Evolutionary conservation across 2,888 invertebrate species (phyloP).

Genomic region (Athalia cordata): DNA sequence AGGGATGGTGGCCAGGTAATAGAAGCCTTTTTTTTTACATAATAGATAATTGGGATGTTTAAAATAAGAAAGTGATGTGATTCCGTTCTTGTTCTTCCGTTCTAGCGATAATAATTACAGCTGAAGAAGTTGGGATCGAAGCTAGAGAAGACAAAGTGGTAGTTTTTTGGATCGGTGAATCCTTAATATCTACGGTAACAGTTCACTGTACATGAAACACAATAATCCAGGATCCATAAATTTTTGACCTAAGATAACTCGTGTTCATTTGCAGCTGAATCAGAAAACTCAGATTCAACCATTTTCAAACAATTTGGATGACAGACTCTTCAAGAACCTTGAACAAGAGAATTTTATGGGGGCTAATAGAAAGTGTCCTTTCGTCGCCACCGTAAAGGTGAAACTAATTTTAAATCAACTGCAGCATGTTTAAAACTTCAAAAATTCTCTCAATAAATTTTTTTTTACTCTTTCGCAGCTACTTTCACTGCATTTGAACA

Average conservation of each 20-base stretch:
- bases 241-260: background rate
- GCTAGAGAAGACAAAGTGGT: slow-evolving; percentile 59
- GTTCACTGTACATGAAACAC: background rate
- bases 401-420: background rate
- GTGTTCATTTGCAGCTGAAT: slow-evolving; percentile 54
- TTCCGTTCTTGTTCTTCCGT: slow-evolving; percentile 15
- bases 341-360: slow-evolving; percentile 21
- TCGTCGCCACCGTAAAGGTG: slow-evolving; percentile 31
- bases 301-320: slow-evolving; percentile 56
- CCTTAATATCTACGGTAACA: slow-evolving; percentile 59
- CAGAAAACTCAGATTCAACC: slow-evolving; percentile 59
- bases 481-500: slow-evolving; percentile 36
- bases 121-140: slow-evolving; percentile 64
- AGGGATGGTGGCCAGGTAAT: slow-evolving; percentile 68
- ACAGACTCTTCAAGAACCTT: slow-evolving; percentile 50
- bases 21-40: background rate
- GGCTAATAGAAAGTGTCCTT: background rate
- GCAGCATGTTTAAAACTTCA: background rate
- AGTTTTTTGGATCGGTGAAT: slow-evolving; percentile 66
- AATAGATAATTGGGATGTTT: no score
- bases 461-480: slow-evolving; percentile 2
- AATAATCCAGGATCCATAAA: background rate
- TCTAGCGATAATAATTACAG: slow-evolving; percentile 62
- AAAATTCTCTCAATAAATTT: background rate
- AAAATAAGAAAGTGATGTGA: no score